Base-by-base conservation (phyloP, 2,797 vertebrate genomes). In the Diceros bicornis region DNA sequence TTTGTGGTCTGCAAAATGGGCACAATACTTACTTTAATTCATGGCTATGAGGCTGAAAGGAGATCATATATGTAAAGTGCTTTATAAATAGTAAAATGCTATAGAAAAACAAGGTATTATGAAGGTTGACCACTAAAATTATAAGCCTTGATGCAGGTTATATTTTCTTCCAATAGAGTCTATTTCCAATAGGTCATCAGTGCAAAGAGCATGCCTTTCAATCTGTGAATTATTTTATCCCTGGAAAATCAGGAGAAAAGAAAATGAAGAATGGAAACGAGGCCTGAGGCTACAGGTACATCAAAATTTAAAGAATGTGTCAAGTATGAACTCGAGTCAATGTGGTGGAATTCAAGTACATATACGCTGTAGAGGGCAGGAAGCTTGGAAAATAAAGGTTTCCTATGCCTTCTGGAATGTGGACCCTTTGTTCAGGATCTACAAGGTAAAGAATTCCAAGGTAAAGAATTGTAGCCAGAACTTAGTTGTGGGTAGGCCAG, bases 361-460 rank as follows among this genome's bases (percentile, higher is more conserved):
- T 50, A 57, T 41, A 78, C 61, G 57, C n/a, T 7, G 16, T 20
- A 74, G 41, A 25, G 79, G 61, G 23, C 85, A 91, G 84, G 94
- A 96, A 68, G 17, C 21, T 71, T 71, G 66, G 64, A 93, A 92
- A 93, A 89, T 47, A 72, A 92, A 95, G 52, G 34, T 93, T 79
- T 72, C 68, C 50, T 71, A 7, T 20, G 41, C 25, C 78, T 91
- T 91, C 79, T 83, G 94, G 85, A 97, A 95, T 92, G 96, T 25
- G 14, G 50, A 52, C 52, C 7, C 59, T 92, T 81, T 91, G 77
- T 96, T 77, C 55, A 62, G 61, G 37, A 84, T 47, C 66, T 44
- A 23, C 0, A 2, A 94, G 91, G 86, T 96, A 95, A 96, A 93
- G 75, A 89, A 95, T 93, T 96, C 94, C 89, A 92, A 55, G 86